Base-by-base conservation (phyloP, 2,113 vertebrate genomes). In the Prunella himalayana region DNA sequence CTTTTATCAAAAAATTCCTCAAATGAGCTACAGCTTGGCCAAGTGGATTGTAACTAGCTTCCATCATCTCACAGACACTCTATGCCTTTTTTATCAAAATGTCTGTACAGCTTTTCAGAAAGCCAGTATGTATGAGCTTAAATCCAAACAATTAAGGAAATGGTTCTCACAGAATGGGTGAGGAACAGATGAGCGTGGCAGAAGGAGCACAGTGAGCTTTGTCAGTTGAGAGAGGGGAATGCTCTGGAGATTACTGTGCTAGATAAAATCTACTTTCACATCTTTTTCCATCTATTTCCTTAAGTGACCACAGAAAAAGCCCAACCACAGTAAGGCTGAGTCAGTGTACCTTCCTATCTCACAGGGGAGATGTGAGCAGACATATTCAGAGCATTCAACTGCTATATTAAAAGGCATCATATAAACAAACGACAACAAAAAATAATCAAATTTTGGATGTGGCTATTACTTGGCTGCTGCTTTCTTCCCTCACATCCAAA, bases 141-240 rank as follows among this genome's bases (percentile, higher is more conserved):
- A 92, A 91, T 89, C 44, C 77, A 75, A 92, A 94, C 86, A 94
- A 89, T 77, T 60, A 81, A 78, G 65, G 64, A 93, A 80, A 72
- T 6, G 12, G 45, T 79, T 87, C 81, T 78, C 56, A 45, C 69
- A 71, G 57, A 91, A 69, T 1, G 83, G 57, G 65, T 82, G 81
- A 86, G 44, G 77, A 95, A 92, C 86, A 95, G 94, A 92, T 89
- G 91, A 94, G 37, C 2, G 0, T 16, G 57, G 91, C 94, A 95
- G 84, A 92, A 95, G 81, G 94, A 84, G 63, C 76, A 81, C 47
- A 82, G 60, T 6, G 37, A 95, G 89, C 60, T 94, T 51, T 87
- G 78, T 85, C 78, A 95, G 49, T 11, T 37, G n/a, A 79, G 70
- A 66, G 61, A 56, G 33, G 20, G n/a, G 50, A 89, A 87, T 54